Evolutionary conservation across 2,888 invertebrate species (phyloP).

Genomic region (Biston betularia): DNA sequence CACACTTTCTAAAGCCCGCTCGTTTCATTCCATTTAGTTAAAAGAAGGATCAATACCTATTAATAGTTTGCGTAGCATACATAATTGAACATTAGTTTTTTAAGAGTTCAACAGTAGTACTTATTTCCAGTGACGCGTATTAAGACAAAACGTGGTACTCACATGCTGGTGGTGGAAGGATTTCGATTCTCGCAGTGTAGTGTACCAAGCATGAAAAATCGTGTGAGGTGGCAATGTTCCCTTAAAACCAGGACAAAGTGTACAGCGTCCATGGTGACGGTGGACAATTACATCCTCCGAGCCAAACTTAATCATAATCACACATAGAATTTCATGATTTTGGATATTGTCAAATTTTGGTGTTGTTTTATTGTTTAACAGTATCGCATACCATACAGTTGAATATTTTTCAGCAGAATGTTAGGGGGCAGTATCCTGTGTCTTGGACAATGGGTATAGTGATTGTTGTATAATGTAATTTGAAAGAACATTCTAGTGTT

Average conservation of each 20-base stretch:
- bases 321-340: neutral
- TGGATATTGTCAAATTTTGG: neutral
- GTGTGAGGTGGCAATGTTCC: slow-evolving; percentile 53
- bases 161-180: slow-evolving; percentile 60
- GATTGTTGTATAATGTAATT: too few species aligned
- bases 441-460: too few species aligned
- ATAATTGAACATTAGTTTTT: neutral
- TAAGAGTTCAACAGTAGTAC: slow-evolving; percentile 2
- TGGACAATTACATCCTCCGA: slow-evolving; percentile 41
- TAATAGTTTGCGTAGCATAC: neutral
- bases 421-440: neutral
- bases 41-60: neutral
- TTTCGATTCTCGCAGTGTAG: slow-evolving; percentile 63
- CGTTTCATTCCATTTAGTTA: too few species aligned
- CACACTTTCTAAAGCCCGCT: too few species aligned
- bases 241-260: slow-evolving; percentile 54
- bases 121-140: slow-evolving; percentile 57
- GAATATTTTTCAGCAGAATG: neutral
- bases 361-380: neutral
- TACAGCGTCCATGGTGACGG: slow-evolving; percentile 52
- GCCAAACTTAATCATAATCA: slow-evolving; percentile 47
- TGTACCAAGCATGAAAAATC: slow-evolving; percentile 44
- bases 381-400: neutral
- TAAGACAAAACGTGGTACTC: slow-evolving; percentile 58
- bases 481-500: too few species aligned